Base-by-base conservation (phyloP, 2,113 vertebrate genomes). In the Noctilio leporinus region DNA sequence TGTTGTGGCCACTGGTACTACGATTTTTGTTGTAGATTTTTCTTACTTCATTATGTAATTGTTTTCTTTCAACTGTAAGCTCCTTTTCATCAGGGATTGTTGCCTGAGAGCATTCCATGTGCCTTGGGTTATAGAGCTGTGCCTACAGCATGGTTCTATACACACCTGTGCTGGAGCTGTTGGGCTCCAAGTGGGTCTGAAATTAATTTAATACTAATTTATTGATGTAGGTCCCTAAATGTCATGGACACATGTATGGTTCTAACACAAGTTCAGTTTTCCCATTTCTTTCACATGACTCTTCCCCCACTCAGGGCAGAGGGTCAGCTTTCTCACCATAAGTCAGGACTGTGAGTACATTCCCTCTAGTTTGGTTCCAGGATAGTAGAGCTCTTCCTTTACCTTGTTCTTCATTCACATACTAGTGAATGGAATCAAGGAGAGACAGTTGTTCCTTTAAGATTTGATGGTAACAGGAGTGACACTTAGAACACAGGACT, bases 211-310 rank as follows among this genome's bases (percentile, higher is more conserved):
- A 43, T 38, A 12, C 24, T 45, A 1, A 64, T 70, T 55, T 95
- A 30, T 55, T n/a, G 17, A 65, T 65, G 49, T 82, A 14, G 47
- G 47, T 62, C 53, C 86, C 43, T 67, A 53, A 59, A 15, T 14
- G 10, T 47, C 53, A 1, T 2, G 14, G 72, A 40, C 17, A 33
- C 2, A 0, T 6, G 9, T 16, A 64, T 24, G 45, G 22, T n/a
- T 30, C 33, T 1, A 12, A 28, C 12, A 5, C 17, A 67, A 65
- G 20, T 59, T 43, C 43, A 53, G 17, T 51, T 83, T 86, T 85
- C 72, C 24, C 10, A 53, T 72, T 85, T 85, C 49, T 45, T 82
- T 89, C 62, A 35, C 10, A 26, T 91, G 55, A 12, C 65, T 75
- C 57, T 40, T 76, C 82, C 35, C 19, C n/a, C 28, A 40, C 14